Evolutionary conservation across 2,113 vertebrate species (phyloP).

Genomic region (Nothocercus nigrocapillus): DNA sequence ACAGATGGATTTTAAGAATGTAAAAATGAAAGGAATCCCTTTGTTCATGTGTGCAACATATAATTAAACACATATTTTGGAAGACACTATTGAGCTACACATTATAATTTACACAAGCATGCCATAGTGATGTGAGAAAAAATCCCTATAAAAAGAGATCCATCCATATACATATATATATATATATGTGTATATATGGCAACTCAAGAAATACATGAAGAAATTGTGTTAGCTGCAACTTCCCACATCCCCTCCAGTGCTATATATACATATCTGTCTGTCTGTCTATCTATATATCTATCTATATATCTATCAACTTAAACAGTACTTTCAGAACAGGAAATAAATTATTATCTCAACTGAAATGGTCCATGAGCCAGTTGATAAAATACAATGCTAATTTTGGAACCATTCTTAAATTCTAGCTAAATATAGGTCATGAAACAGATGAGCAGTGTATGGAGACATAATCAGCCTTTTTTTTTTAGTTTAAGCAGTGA

Average conservation of each 20-base stretch:
- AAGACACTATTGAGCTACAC: not conserved
- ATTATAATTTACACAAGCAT: not conserved
- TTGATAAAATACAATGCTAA: not conserved
- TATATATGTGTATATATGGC: no score
- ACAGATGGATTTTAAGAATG: constrained; percentile 10
- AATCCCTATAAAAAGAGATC: not conserved
- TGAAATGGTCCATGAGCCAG: not conserved
- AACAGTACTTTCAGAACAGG: constrained; percentile 4
- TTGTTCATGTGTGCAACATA: not conserved
- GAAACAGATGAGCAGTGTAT: not conserved
- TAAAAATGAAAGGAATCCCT: constrained; percentile 31
- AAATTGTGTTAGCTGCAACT: not conserved
- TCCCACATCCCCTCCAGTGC: not conserved
- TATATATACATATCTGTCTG: no score
- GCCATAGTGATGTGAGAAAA: not conserved
- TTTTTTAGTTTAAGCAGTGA: not conserved
- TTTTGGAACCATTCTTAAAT: constrained; percentile 5
- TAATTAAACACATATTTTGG: constrained; percentile 7
- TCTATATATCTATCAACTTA: not conserved
- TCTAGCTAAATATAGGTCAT: not conserved
- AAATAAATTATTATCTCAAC: not conserved
- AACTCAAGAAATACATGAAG: not conserved
- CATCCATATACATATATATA: not conserved
- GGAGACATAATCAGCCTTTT: not conserved
- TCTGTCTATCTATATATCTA: no score